phyloP scores from a whole-genome alignment of 2,113 vertebrate species.

The Acinonyx jubatus region DNA sequence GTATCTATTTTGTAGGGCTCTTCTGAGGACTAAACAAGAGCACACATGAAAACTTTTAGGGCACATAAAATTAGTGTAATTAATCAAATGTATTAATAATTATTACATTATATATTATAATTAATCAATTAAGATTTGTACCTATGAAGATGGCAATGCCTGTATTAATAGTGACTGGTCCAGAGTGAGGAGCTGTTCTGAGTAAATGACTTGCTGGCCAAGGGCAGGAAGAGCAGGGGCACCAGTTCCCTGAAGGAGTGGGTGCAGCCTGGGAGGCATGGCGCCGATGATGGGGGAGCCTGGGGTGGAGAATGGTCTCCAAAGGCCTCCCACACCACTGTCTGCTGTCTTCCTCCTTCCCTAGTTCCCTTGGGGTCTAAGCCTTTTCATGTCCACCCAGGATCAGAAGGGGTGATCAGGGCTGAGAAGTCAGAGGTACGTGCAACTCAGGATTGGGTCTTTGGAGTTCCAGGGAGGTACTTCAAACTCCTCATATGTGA shows the following conservation, averaged over 20 bases:
- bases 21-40: background rate
- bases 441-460: background rate
- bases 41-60: background rate
- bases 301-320: background rate
- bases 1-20: background rate
- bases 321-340: background rate
- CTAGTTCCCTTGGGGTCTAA: background rate
- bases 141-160: background rate
- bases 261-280: background rate
- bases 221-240: background rate
- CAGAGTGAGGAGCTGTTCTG: background rate
- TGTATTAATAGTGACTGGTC: background rate
- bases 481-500: background rate
- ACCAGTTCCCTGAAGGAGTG: background rate
- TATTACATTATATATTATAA: background rate
- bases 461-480: background rate
- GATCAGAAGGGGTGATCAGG: background rate
- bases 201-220: background rate
- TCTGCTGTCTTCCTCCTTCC: background rate
- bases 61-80: background rate
- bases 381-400: background rate
- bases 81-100: conserved; percentile 3
- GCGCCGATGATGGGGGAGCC: background rate
- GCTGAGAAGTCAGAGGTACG: background rate
- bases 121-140: background rate